Base-by-base conservation (phyloP, 2,888 invertebrate species). In the Subacronicta megacephala region DNA sequence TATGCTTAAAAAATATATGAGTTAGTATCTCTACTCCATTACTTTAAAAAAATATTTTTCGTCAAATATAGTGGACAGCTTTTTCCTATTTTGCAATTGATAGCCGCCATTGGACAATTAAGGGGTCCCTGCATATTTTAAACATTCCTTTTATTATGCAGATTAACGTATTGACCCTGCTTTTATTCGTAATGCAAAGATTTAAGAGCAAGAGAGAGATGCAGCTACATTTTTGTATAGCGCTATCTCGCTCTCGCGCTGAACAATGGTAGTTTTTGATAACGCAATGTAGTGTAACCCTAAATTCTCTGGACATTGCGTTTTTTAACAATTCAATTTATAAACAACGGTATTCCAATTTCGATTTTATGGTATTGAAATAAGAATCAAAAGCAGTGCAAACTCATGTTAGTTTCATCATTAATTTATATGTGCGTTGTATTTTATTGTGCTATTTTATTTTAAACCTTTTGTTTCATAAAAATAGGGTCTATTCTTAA, bases 71-170 rank as follows among this genome's bases (percentile, higher is more conserved):
- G 85, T 89, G 92, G 88, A 90, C 90, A 85, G 85, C 87, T 91
- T 92, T 91, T 92, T 90, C 86, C 83, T 86, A 85, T 91, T 91
- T 90, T 80, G 90, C 92, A 90, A 93, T 92, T 90, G 92, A 93
- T 92, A 90, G 86, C 87, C 89, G 83, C 87, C 89, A 85, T 85
- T 81, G 80, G 84, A 84, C 90, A 92, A 92, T 93, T 91, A 93
- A 92, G 84, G 85, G 85, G 82, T 74, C 81, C 82, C 82, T 87
- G 88, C 88, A 90, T 90, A 90, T 90, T 92, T 91, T 84, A 90
- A 90, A 79, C 83, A 85, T 88, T 87, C 81, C 90, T 88, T 88
- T 93, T 92, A 89, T 92, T 88, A 93, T 93, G 93, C 87, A 93
- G 84, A 93, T 93, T 88, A 89, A 83, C 90, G 88, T 90, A 90